Evolutionary conservation across 2,113 vertebrate species (phyloP), one percentile per base, ranked within the genome.

Genomic region (Artemisiospiza belli): DNA sequence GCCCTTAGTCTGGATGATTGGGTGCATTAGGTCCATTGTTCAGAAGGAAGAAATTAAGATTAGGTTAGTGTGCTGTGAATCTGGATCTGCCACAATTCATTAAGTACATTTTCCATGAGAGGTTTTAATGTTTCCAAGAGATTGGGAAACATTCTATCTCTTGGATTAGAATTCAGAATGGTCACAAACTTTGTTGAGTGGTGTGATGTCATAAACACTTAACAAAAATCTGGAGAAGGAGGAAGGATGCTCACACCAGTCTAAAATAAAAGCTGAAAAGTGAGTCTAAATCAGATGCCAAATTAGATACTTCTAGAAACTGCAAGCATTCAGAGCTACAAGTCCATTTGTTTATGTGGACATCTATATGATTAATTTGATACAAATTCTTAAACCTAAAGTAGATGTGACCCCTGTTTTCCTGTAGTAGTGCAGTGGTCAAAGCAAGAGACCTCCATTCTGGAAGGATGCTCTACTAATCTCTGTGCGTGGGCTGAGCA

Each of bases 401-500:
- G 23, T 62, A 59, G 22, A 68, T 55, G 24, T 78, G 31, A 52
- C 9, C 11, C 5, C 30, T 6, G 1, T 18, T 54, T 90, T 68
- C 54, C 20, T 21, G 9, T 15, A 33, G n/a, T 39, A 87, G 28
- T 54, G 31, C 27, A 67, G 52, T 68, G 39, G 24, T 49, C 58
- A 41, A 33, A 63, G 27, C 9, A 10, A 72, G 31, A 80, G 15
- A 21, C 24, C 4, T 54, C 35, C 24, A 24, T 87, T 59, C n/a
- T 61, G 59, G 15, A 74, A 61, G 55, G 22, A 37, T 55, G 17
- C 15, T 25, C 23, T 64, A 0, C 49, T 64, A 33, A 13, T 6
- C 8, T 27, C 20, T 1, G 0, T n/a, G 31, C 12, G 41, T 5
- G 5, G 15, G 9, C n/a, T 13, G 9, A 63, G 28, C 6, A 84